Evolutionary conservation across 2,888 invertebrate genomes (phyloP), one percentile per base, ranked within the genome.

Genomic region (Eulithis prunata): DNA sequence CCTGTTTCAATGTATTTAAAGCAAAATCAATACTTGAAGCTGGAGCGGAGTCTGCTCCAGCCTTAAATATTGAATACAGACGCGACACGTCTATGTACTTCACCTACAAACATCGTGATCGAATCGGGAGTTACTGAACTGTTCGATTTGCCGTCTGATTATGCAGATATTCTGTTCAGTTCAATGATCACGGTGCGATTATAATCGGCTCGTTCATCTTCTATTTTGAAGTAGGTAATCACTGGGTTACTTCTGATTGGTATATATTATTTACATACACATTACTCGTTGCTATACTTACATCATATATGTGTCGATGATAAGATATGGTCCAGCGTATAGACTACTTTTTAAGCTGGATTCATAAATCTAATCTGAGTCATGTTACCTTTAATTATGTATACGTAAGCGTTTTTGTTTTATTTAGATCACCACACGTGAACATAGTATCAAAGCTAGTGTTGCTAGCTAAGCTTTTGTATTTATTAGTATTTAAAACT

Each of bases 91-190:
- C 21, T 52, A 13, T 52, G 52, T 32, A 59, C 13, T 14, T 49
- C 36, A 41, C 43, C 36, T 55, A 59, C 56, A 67, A 69, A 66
- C 66, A 71, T 51, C 66, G 63, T 68, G 62, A 72, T 73, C 66
- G 69, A 74, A 75, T 76, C 71, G 69, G 65, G 70, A 71, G 62
- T 62, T 64, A 69, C 55, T 69, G 64, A 69, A 70, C 70, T 66
- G 72, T 70, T 45, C 69, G 69, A 70, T 57, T 62, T 62, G 57
- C 54, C 59, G 66, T 68, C 67, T 63, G 71, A 73, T 71, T 72
- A 74, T 75, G 72, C 70, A 70, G 69, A 74, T 75, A 70, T 71
- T 75, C 71, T 62, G 60, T 72, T 66, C 74, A 55, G 73, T 71
- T 72, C 74, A 74, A 41, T 75, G 75, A 71, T 70, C 56, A 68